Conservation (phyloP, 2,113 vertebrate genomes). For the Phalacrocorax aristotelis region DNA sequence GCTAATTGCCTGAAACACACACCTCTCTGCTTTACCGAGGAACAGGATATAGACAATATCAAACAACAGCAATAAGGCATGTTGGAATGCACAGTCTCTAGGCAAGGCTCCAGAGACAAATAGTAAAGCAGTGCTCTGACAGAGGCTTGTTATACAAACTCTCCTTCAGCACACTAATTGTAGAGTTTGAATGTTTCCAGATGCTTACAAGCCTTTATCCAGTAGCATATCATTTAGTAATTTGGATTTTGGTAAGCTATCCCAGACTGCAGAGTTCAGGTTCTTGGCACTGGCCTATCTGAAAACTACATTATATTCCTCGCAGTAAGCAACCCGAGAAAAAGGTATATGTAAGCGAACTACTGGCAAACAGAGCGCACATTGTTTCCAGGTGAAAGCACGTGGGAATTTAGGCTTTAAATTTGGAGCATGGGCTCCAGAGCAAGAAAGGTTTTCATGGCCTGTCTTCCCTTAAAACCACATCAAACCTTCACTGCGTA, state of each 20-base stretch:
- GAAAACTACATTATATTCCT: background rate
- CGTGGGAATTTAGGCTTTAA: background rate
- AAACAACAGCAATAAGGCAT: background rate
- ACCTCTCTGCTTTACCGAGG: background rate
- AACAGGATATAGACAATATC: background rate
- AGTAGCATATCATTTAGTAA: background rate
- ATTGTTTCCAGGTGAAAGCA: background rate
- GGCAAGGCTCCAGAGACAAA: background rate
- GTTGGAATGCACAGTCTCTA: background rate
- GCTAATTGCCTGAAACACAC: background rate
- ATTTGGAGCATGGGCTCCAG: background rate
- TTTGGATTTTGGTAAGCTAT: background rate
- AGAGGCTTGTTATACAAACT: background rate
- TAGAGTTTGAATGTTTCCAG: slow-evolving; percentile 38
- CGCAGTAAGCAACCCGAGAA: background rate
- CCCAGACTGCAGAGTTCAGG: background rate
- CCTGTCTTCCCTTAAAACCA: background rate
- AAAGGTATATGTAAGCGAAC: background rate
- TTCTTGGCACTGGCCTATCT: background rate
- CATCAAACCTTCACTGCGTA: background rate
- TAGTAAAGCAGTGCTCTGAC: background rate
- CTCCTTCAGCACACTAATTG: background rate
- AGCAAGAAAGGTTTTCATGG: background rate
- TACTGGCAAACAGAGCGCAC: background rate
- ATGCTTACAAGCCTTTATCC: slow-evolving; percentile 5